Evolutionary conservation across 2,113 vertebrate genomes (phyloP).

Genomic region (Psilopogon haemacephalus): DNA sequence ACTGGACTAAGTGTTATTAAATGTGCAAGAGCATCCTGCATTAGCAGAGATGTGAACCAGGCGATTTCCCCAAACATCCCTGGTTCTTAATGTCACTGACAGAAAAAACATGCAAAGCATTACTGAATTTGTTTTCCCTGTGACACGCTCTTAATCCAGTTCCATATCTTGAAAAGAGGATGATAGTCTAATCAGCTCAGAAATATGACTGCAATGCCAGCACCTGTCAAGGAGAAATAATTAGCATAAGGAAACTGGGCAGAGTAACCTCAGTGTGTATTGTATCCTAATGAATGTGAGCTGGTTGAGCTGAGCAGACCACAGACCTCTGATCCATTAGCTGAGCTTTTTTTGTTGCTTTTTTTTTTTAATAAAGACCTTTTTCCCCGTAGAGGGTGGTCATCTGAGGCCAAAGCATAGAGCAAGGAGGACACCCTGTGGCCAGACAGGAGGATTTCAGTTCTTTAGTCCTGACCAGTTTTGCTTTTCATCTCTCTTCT

Average conservation of each 20-base stretch:
- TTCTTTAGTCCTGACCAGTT: neutral
- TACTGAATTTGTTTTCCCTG: neutral
- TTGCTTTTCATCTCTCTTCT: neutral
- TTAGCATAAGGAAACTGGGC: neutral
- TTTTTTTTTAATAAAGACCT: neutral
- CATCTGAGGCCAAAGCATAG: neutral
- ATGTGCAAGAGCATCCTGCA: neutral
- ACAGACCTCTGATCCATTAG: neutral
- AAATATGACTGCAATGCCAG: neutral
- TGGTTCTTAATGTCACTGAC: constrained; percentile 2
- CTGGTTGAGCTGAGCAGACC: neutral
- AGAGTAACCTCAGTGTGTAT: neutral
- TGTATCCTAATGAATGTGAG: neutral
- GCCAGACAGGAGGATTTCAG: constrained; percentile 24
- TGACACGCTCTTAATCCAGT: constrained; percentile 16
- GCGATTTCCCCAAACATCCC: neutral
- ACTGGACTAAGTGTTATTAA: neutral
- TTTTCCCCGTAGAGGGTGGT: neutral
- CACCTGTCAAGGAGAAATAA: constrained; percentile 18
- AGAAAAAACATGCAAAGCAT: neutral
- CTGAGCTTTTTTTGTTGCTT: neutral
- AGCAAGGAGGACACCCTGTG: constrained; percentile 66
- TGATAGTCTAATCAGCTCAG: neutral
- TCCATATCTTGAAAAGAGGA: neutral
- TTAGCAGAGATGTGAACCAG: neutral